phyloP scores from a whole-genome alignment of 53 echinoderm and acorn worm genomes.

The Pentamera pediparva region DNA sequence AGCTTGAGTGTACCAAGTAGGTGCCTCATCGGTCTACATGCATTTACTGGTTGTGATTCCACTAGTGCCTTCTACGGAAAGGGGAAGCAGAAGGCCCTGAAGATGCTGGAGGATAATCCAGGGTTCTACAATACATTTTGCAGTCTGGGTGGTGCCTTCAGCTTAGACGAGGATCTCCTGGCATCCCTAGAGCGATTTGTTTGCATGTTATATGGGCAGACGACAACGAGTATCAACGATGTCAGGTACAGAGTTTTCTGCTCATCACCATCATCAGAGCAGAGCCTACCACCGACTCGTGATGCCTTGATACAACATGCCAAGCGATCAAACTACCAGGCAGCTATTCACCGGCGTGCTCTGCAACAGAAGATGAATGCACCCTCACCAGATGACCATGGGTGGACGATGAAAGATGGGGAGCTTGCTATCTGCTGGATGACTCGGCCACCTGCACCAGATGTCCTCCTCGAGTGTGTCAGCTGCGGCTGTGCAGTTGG shows the following conservation, averaged over 20 bases:
- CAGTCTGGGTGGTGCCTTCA: conserved; percentile 11
- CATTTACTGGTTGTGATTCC: conserved; percentile 25
- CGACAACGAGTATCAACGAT: conserved; percentile 15
- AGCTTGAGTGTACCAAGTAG: not conserved
- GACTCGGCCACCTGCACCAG: conserved; percentile 31
- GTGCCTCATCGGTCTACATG: conserved; percentile 10
- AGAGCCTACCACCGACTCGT: conserved; percentile 6
- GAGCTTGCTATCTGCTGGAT: conserved; percentile 22
- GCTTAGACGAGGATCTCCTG: not conserved
- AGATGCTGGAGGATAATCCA: not conserved
- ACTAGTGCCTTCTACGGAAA: conserved; percentile 28
- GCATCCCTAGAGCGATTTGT: conserved; percentile 23
- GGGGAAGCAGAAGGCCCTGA: conserved; percentile 5
- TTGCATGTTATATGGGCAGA: conserved; percentile 34
- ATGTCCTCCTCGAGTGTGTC: conserved; percentile 22
- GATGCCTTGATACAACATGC: not conserved
- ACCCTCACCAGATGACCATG: conserved; percentile 38
- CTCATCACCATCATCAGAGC: conserved; percentile 32
- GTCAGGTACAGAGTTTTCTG: conserved; percentile 42
- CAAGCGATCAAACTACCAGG: conserved; percentile 18
- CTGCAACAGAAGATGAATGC: conserved; percentile 21
- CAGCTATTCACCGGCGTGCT: conserved; percentile 16
- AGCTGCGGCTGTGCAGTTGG: conserved; percentile 32
- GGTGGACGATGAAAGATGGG: conserved; percentile 32
- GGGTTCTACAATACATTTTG: not conserved